phyloP scores from a whole-genome alignment of 2,888 invertebrate genomes.

The Amaurobius ferox region DNA sequence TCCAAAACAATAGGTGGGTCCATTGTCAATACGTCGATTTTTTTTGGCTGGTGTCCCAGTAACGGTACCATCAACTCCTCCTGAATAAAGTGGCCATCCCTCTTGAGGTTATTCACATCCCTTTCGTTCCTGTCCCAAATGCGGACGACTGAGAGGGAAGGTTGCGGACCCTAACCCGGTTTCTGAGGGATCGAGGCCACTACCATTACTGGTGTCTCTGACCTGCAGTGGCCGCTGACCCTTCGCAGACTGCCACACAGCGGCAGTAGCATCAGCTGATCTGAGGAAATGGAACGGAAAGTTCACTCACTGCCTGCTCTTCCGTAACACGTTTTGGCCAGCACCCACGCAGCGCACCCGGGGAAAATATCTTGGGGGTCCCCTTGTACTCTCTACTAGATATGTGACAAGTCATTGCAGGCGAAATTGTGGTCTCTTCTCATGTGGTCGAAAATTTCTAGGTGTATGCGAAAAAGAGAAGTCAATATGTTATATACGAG shows the following conservation, averaged over 20 bases:
- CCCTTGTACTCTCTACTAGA: no score
- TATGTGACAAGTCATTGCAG: no score
- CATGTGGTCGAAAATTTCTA: no score
- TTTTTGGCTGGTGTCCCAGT: slow-evolving; percentile 42
- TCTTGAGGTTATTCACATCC: slow-evolving; percentile 66
- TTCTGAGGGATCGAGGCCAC: slow-evolving; percentile 70
- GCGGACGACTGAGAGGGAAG: slow-evolving; percentile 57
- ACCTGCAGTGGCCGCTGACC: slow-evolving; percentile 70
- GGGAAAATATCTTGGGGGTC: no score
- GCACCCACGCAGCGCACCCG: slow-evolving; percentile 46
- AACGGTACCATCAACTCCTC: slow-evolving; percentile 35
- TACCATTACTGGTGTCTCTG: slow-evolving; percentile 69
- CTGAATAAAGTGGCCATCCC: slow-evolving; percentile 34
- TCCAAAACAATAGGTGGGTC: background rate
- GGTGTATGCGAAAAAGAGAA: no score
- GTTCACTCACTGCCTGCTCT: slow-evolving; percentile 66
- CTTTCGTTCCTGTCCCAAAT: slow-evolving; percentile 67
- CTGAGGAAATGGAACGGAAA: slow-evolving; percentile 69
- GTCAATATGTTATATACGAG: no score
- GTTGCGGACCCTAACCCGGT: slow-evolving; percentile 70
- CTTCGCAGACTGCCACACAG: slow-evolving; percentile 36
- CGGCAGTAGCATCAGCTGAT: slow-evolving; percentile 49
- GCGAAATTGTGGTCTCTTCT: no score
- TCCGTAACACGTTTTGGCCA: slow-evolving; percentile 38
- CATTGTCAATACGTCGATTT: background rate